Evolutionary conservation across 2,888 invertebrate genomes (phyloP), one percentile per base, ranked within the genome.

Genomic region (Amblyteles armatorius): DNA sequence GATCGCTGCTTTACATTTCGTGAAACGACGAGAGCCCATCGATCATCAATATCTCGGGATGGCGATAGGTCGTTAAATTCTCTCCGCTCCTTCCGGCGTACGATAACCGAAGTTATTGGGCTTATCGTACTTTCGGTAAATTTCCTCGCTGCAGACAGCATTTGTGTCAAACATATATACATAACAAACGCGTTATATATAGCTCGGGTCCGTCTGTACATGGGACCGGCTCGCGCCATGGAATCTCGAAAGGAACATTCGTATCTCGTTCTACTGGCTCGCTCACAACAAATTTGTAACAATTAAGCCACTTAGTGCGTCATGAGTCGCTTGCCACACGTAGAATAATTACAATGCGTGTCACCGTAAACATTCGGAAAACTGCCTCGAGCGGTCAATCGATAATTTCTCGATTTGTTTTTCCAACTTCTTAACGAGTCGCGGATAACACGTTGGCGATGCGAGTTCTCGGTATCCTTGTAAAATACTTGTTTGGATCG

Each of bases 221-320:
- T 79, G 52, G 55, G 40, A 67, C 36, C 33, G 16, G 6, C n/a
- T 65, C 29, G n/a, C n/a, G 79, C 26, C 16, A 52, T 55, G 52
- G 50, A 81, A 81, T 57, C 29, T 76, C n/a, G 26, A 79, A 40
- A 65, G 29, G 55, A 26, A 36, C 72, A 40, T 72, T 65, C 52
- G 72, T 80, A 72, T 57, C 68, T 76, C 22, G 29, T 77, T 82
- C 68, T 72, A 7, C 29, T 16, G 79, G 74, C 86, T 82, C 76
- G 71, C 48, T 67, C 80, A 5, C 86, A 83, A 88, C 87, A 88
- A 89, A 88, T 89, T 89, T 85, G 82, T 86, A 76, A 84, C 89
- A 90, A 90, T 91, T 85, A 88, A 90, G 87, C 87, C 89, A 89
- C 87, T 90, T 89, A 76, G 81, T 16, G 44, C 80, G 40, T 13